phyloP scores from a whole-genome alignment of 2,113 vertebrate genomes.

The Rana temporaria region DNA sequence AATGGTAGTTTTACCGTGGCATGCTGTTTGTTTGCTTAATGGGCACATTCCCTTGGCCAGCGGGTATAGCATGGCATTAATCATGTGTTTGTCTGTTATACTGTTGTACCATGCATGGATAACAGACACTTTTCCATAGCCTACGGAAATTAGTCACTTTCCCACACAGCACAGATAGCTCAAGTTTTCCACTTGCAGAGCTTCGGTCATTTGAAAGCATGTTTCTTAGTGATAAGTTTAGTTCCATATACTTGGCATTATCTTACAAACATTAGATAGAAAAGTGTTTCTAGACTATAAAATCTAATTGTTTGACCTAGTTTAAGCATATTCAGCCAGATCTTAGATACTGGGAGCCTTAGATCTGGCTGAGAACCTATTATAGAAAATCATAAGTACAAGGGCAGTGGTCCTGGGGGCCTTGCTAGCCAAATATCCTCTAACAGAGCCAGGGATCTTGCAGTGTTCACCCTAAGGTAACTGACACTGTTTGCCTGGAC shows the following conservation, averaged over 20 bases:
- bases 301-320: too few relatives aligned
- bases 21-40: conserved; percentile 1
- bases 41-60: conserved; percentile 20
- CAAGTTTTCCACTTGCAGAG: conserved; percentile 24
- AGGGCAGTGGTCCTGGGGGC: too few relatives aligned
- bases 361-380: too few relatives aligned
- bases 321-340: too few relatives aligned
- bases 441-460: too few relatives aligned
- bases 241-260: background rate
- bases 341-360: too few relatives aligned
- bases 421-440: too few relatives aligned
- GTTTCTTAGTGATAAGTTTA: background rate
- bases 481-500: too few relatives aligned
- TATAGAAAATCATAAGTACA: too few relatives aligned
- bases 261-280: too few relatives aligned
- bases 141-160: conserved; percentile 54
- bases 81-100: conserved; percentile 8
- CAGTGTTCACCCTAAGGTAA: too few relatives aligned
- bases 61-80: conserved; percentile 16
- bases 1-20: conserved; percentile 2
- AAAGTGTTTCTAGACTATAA: too few relatives aligned
- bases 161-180: conserved; percentile 51
- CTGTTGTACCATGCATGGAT: conserved; percentile 5
- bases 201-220: background rate
- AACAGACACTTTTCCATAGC: conserved; percentile 22